Percentiles rank a stretch among this genome's conserved stretches.
Conservation (phyloP, 2,888 invertebrate genomes). For the Strigamia crassipes region DNA sequence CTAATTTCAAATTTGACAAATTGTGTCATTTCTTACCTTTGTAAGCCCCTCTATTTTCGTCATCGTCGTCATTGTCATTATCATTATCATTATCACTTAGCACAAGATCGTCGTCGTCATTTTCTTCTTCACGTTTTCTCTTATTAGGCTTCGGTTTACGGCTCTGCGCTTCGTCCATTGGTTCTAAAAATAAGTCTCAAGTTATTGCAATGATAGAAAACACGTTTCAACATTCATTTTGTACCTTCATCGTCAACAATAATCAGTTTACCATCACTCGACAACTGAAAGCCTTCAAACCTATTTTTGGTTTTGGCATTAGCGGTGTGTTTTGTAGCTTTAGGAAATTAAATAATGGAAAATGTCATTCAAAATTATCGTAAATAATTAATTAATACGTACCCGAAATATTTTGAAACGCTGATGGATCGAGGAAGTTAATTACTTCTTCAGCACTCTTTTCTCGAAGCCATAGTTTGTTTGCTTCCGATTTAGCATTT, state of each 20-base stretch:
- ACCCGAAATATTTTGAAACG: neutral
- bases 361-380: too few species aligned
- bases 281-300: neutral
- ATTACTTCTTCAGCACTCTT: neutral
- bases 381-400: neutral
- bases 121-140: neutral
- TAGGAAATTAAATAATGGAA: neutral
- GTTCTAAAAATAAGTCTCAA: neutral
- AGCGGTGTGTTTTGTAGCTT: neutral
- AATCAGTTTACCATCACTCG: neutral
- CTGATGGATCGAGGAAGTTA: slow-evolving; percentile 24
- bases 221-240: neutral
- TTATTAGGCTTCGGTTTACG: neutral
- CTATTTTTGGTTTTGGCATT: neutral
- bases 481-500: neutral
- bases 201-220: neutral
- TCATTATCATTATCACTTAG: neutral
- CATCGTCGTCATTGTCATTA: neutral
- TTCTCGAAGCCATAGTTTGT: neutral
- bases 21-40: neutral
- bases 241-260: neutral
- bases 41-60: neutral
- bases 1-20: neutral
- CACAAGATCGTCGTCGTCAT: neutral
- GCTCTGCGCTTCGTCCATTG: neutral